phyloP scores from a whole-genome alignment of 2,888 invertebrate species.

The Hemicrepidius hirtus region DNA sequence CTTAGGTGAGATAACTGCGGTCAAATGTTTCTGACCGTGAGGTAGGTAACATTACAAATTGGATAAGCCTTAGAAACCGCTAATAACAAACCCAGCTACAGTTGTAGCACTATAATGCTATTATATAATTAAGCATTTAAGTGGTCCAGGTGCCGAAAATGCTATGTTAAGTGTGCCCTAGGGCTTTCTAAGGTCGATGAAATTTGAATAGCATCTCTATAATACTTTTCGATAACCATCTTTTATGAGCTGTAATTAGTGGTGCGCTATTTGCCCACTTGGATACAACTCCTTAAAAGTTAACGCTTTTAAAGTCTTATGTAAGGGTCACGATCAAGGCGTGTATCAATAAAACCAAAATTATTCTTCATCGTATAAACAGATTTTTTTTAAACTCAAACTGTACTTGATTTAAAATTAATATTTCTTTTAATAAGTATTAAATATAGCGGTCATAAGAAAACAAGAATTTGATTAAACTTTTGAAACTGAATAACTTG shows the following conservation, averaged over 20 bases:
- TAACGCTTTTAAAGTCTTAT: slow-evolving; percentile 1
- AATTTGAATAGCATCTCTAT: slow-evolving; percentile 50
- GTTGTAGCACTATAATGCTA: slow-evolving; percentile 39
- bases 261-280: slow-evolving; percentile 39
- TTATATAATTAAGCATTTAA: slow-evolving; percentile 49
- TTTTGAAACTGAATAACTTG: too few species aligned
- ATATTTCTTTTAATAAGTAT: too few species aligned
- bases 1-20: neutral
- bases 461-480: too few species aligned
- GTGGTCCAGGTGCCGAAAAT: slow-evolving; percentile 51
- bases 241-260: slow-evolving; percentile 34
- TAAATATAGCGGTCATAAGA: too few species aligned
- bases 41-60: slow-evolving; percentile 24
- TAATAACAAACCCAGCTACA: slow-evolving; percentile 40
- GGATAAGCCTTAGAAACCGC: slow-evolving; percentile 36
- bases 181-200: slow-evolving; percentile 46
- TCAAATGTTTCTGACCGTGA: slow-evolving; percentile 13
- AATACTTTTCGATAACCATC: slow-evolving; percentile 46
- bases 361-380: neutral
- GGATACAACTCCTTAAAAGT: slow-evolving; percentile 12
- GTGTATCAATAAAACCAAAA: slow-evolving; percentile 8
- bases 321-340: neutral
- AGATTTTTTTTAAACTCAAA: neutral
- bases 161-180: slow-evolving; percentile 47
- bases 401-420: too few species aligned